phyloP scores from a whole-genome alignment of 2,797 vertebrate genomes.

The Sphaeramia orbicularis region DNA sequence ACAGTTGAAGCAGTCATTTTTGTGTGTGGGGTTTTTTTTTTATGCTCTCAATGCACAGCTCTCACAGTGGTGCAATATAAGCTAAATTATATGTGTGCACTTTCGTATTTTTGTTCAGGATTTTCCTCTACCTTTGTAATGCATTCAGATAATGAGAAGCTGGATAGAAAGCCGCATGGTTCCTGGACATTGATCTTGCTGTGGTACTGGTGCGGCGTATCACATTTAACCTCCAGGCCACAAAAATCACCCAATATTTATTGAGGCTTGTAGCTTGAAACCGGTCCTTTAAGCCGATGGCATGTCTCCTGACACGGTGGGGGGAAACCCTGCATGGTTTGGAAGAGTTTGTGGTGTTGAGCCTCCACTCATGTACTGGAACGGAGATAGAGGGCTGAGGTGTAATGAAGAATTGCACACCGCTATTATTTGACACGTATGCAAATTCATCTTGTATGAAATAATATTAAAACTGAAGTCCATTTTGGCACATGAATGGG shows the following conservation, averaged over 20 bases:
- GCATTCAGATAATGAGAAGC: constrained; percentile 31
- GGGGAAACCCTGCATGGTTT: constrained; percentile 54
- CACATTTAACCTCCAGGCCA: constrained; percentile 62
- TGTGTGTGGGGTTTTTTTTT: constrained; percentile 6
- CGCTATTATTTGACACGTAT: constrained; percentile 45
- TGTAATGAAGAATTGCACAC: constrained; percentile 44
- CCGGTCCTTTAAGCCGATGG: constrained; percentile 59
- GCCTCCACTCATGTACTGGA: constrained; percentile 57
- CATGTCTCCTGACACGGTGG: constrained; percentile 46
- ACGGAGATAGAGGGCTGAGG: constrained; percentile 26
- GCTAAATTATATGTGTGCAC: neutral
- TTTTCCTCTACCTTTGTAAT: constrained; percentile 14
- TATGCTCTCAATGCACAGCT: neutral
- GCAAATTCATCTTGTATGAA: constrained; percentile 34
- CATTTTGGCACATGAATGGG: neutral
- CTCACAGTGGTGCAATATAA: neutral
- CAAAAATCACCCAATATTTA: constrained; percentile 77
- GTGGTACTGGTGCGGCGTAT: constrained; percentile 62
- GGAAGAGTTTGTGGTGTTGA: constrained; percentile 53
- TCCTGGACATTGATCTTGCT: constrained; percentile 36
- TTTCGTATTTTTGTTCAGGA: constrained; percentile 7
- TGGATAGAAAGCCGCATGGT: constrained; percentile 25
- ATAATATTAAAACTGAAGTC: constrained; percentile 5
- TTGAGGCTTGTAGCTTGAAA: constrained; percentile 73
- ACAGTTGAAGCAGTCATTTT: constrained; percentile 14